Base-by-base conservation (phyloP, 1,140 invertebrate species). In the Leptonema lineaticorne region DNA sequence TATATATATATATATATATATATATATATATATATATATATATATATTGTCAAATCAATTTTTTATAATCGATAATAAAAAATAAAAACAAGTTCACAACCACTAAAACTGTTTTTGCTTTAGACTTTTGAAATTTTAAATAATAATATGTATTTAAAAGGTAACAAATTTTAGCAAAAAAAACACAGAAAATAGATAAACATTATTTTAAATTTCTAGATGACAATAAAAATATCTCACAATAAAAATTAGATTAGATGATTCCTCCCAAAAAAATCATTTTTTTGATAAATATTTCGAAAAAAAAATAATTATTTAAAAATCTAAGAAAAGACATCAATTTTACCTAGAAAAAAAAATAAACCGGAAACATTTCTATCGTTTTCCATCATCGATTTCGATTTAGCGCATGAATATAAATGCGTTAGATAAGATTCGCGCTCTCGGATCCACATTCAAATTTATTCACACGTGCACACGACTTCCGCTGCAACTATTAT, bases 401-500 rank as follows among this genome's bases (percentile, higher is more conserved):
- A 45, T 45, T 45, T 45, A 45, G 37, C 16, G 11, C 37, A 16
- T 16, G 37, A n/a, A 45, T n/a, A 45, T n/a, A 45, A n/a, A n/a
- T n/a, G n/a, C n/a, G 37, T 14, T 16, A 45, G 3, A 45, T 2
- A 2, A 14, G 37, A 45, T 9, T n/a, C 16, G 16, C 11, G 11
- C 3, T 2, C 3, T n/a, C 37, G 37, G 11, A 16, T 45, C 65
- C 41, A 59, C 29, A 58, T 65, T 63, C 48, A 66, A 68, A 71
- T 71, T 68, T 71, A 71, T 71, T 66, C 28, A 16, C 48, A 69
- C 33, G 50, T 24, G 46, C 24, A 29, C 41, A 24, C 60, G 59
- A n/a, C n/a, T n/a, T n/a, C n/a, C n/a, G 65, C 57, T 68, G 65
- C 63, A 69, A 69, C 71, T 68, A 69, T 69, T 68, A 73, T 68